These are phyloP conservation scores for Xestia xanthographa DNA, from an alignment of 2,888 invertebrate species.

Conservation along the genomic window DNA sequence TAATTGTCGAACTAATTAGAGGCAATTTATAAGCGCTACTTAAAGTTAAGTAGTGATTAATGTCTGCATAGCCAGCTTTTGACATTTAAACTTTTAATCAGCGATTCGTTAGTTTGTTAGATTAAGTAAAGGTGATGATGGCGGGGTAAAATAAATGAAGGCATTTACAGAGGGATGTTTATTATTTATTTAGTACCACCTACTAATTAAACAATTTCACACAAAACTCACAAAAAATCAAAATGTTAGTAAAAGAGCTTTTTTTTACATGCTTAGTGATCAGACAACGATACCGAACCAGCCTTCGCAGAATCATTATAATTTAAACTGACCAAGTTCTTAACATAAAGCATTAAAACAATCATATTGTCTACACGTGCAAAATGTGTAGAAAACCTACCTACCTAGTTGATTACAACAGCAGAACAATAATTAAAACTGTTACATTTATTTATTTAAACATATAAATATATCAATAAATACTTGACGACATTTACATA, in stretches of 20 bases:
- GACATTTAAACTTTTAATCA: background rate
- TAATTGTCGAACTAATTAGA: background rate
- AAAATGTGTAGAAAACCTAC: background rate
- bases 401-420: background rate
- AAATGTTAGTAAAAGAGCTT: background rate
- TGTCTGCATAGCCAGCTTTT: background rate
- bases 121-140: background rate
- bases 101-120: background rate
- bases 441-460: slow-evolving; percentile 11
- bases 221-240: background rate
- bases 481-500: slow-evolving; percentile 6
- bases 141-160: slow-evolving; percentile 27
- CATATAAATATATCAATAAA: slow-evolving; percentile 20
- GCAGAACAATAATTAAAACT: slow-evolving; percentile 27
- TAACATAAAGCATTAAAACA: background rate
- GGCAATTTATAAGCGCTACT: background rate
- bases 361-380: background rate
- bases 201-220: slow-evolving; percentile 2
- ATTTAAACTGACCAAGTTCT: background rate
- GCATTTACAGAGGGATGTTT: slow-evolving; percentile 15
- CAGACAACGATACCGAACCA: background rate
- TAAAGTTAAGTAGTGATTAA: too few relatives aligned
- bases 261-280: background rate
- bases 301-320: background rate
- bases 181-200: slow-evolving; percentile 8